These are phyloP conservation scores for Gymnarchus niloticus DNA, from an alignment of 2,113 vertebrate genomes.

Conservation along the genomic window DNA sequence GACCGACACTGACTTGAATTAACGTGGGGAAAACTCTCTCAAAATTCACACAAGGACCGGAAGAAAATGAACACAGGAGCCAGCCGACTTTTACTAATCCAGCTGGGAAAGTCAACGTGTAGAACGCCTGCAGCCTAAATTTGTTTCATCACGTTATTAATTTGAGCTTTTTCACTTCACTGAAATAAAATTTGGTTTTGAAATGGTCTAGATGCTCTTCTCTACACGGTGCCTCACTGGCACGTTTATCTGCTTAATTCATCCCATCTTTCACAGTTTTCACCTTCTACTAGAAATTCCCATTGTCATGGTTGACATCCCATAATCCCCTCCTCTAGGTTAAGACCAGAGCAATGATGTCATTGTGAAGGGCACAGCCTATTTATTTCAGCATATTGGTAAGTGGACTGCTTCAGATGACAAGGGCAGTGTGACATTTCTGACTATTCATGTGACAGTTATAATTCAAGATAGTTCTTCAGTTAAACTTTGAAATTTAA, in stretches of 20 bases:
- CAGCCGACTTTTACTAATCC: background rate
- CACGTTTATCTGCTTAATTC: slow-evolving; percentile 12
- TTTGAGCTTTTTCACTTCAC: slow-evolving; percentile 9
- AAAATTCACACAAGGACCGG: background rate
- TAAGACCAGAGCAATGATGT: background rate
- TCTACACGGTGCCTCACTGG: background rate
- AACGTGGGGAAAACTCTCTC: background rate
- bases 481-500: background rate
- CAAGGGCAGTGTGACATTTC: background rate
- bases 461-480: background rate
- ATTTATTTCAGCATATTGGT: background rate
- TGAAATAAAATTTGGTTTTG: slow-evolving; percentile 16
- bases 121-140: slow-evolving; percentile 3
- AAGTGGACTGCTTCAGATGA: background rate
- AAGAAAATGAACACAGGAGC: background rate
- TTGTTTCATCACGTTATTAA: slow-evolving; percentile 5
- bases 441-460: background rate
- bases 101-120: background rate
- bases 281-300: slow-evolving; percentile 15
- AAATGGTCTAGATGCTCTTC: background rate
- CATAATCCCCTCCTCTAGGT: slow-evolving; percentile 13
- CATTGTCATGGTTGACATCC: slow-evolving; percentile 3
- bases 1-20: background rate
- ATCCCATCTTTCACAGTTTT: background rate
- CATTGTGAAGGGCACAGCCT: background rate